phyloP scores from a whole-genome alignment of 2,888 invertebrate genomes.

The Ferrisia virgata region DNA sequence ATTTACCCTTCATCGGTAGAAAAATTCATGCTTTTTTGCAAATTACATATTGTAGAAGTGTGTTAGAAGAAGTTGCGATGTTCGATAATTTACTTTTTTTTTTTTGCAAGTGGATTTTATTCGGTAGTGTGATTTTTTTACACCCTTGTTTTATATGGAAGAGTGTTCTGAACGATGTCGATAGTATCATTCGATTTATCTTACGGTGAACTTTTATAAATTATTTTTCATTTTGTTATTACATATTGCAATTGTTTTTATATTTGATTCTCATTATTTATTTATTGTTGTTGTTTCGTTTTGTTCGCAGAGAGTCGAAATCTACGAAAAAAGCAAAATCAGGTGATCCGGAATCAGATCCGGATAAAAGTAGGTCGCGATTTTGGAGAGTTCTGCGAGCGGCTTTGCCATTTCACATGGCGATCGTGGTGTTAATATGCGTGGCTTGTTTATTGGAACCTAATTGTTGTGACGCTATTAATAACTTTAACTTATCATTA shows the following conservation, averaged over 20 bases:
- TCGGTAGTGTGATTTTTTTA: not conserved
- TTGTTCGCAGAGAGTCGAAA: constrained; percentile 23
- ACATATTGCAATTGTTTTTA: not conserved
- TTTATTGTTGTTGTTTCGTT: not conserved
- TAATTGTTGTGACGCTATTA: constrained; percentile 73
- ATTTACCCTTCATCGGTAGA: not conserved
- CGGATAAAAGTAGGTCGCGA: constrained; percentile 52
- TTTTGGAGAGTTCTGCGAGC: constrained; percentile 69
- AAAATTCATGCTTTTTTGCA: not conserved
- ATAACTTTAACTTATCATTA: constrained; percentile 70
- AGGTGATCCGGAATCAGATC: constrained; percentile 38
- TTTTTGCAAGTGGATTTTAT: not conserved
- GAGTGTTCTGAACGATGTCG: not conserved
- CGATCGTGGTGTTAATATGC: constrained; percentile 68
- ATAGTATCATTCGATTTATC: not conserved
- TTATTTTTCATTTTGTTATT: not conserved
- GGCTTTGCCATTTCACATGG: constrained; percentile 75
- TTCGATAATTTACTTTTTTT: not conserved
- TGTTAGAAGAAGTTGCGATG: not conserved
- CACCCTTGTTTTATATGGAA: not conserved
- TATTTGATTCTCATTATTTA: not conserved
- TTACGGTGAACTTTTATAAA: not conserved
- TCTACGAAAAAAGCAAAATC: not conserved
- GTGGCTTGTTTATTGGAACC: constrained; percentile 72
- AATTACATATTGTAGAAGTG: constrained; percentile 28